Conservation (phyloP, 64 coral and sea anemone genomes). For the Acropora yongei region DNA sequence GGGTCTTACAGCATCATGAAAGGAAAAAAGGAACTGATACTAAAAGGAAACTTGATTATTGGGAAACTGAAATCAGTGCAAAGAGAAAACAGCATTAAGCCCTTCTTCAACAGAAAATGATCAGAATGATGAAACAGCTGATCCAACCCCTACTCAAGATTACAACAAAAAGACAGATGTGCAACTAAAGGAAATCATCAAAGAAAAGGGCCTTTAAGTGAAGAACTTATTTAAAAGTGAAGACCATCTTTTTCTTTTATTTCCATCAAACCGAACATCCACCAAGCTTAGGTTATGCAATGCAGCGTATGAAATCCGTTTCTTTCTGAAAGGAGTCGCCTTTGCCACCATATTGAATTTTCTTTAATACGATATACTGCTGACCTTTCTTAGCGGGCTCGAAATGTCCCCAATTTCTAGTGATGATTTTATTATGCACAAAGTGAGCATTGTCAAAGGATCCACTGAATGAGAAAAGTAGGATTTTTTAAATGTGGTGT, state of each 20-base stretch:
- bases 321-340: too few relatives aligned
- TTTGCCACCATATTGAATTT: too few relatives aligned
- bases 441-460: slow-evolving; percentile 53
- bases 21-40: slow-evolving; percentile 22
- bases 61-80: slow-evolving; percentile 6
- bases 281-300: too few relatives aligned
- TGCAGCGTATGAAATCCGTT: too few relatives aligned
- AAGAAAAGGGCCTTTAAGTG: slow-evolving; percentile 46
- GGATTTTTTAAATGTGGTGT: not conserved
- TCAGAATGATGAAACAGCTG: not conserved
- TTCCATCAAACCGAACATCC: too few relatives aligned
- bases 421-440: slow-evolving; percentile 82
- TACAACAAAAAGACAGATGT: slow-evolving; percentile 21
- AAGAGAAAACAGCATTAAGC: slow-evolving; percentile 14
- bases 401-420: too few relatives aligned
- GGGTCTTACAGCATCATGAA: slow-evolving; percentile 47
- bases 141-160: slow-evolving; percentile 6
- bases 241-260: too few relatives aligned
- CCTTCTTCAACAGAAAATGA: not conserved
- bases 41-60: slow-evolving; percentile 60
- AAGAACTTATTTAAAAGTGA: slow-evolving; percentile 58
- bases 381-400: too few relatives aligned
- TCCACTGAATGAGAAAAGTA: slow-evolving; percentile 80
- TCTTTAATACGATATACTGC: too few relatives aligned
- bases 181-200: slow-evolving; percentile 54